Conservation (phyloP, 2,888 invertebrate genomes). For the Ceraclea dissimilis region DNA sequence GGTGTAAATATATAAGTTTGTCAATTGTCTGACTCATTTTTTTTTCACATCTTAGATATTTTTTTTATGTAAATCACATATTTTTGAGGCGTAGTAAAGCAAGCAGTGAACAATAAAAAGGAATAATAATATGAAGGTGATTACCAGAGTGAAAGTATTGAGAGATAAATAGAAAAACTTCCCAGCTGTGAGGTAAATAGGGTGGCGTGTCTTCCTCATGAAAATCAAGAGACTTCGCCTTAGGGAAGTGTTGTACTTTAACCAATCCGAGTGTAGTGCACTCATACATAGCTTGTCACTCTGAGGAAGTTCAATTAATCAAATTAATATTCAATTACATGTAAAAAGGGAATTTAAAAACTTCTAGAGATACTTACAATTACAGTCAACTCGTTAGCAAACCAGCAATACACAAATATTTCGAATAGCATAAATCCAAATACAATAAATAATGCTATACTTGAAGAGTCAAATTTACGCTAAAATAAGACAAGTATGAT, state of each 20-base stretch:
- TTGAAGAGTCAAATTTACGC: constrained; percentile 9
- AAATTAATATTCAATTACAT: too few species aligned
- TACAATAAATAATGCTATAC: constrained; percentile 7
- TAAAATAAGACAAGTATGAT: not conserved
- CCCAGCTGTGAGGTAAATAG: constrained; percentile 45
- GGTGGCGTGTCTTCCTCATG: constrained; percentile 44
- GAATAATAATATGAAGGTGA: too few species aligned
- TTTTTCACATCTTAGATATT: too few species aligned
- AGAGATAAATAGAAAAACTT: constrained; percentile 48
- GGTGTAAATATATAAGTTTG: too few species aligned
- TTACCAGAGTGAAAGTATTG: constrained; percentile 44
- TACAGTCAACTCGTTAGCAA: constrained; percentile 9
- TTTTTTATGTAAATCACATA: too few species aligned
- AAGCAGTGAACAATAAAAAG: too few species aligned
- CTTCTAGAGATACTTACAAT: constrained; percentile 6
- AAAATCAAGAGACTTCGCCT: constrained; percentile 33
- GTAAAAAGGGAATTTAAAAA: not conserved
- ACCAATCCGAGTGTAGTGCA: constrained; percentile 10
- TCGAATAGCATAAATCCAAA: constrained; percentile 9
- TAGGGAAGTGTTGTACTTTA: not conserved
- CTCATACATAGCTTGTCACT: constrained; percentile 10
- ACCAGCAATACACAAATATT: constrained; percentile 11
- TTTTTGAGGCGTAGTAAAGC: too few species aligned
- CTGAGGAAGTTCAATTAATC: too few species aligned
- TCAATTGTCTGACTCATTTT: too few species aligned